Evolutionary conservation across 2,797 vertebrate species (phyloP).

Genomic region (Spinus olivaceus): DNA sequence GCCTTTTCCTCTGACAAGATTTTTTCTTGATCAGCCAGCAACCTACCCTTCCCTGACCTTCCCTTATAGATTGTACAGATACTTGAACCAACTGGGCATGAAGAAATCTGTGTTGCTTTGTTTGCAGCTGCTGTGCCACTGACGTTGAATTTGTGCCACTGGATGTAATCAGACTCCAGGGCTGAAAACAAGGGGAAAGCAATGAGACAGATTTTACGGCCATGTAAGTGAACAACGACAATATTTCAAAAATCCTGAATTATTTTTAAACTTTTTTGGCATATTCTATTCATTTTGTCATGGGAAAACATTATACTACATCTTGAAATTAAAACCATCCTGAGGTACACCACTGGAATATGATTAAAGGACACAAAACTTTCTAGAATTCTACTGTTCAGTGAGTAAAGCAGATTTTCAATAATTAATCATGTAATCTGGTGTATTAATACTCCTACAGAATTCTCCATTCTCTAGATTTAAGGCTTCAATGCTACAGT

Average conservation of each 20-base stretch:
- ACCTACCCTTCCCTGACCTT: slow-evolving; percentile 46
- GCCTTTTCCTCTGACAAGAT: slow-evolving; percentile 37
- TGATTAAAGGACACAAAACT: background rate
- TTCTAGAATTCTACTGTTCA: background rate
- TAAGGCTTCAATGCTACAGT: background rate
- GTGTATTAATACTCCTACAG: background rate
- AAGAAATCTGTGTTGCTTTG: background rate
- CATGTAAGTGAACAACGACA: background rate
- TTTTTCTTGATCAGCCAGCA: background rate
- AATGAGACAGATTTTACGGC: background rate
- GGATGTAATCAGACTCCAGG: background rate
- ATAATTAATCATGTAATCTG: background rate
- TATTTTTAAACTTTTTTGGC: background rate
- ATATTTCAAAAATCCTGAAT: background rate
- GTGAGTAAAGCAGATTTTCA: background rate
- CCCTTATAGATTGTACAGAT: slow-evolving; percentile 48
- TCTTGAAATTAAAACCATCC: background rate
- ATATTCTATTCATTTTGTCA: background rate
- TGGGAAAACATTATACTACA: background rate
- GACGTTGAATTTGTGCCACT: background rate
- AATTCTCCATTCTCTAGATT: background rate
- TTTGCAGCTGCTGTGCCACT: background rate
- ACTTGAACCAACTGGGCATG: slow-evolving; percentile 32
- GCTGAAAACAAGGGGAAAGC: background rate
- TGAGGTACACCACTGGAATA: background rate